Percentiles rank a stretch among this genome's conserved stretches.
phyloP scores from a whole-genome alignment of 2,888 invertebrate genomes.

The Lasioglossum figueresi region DNA sequence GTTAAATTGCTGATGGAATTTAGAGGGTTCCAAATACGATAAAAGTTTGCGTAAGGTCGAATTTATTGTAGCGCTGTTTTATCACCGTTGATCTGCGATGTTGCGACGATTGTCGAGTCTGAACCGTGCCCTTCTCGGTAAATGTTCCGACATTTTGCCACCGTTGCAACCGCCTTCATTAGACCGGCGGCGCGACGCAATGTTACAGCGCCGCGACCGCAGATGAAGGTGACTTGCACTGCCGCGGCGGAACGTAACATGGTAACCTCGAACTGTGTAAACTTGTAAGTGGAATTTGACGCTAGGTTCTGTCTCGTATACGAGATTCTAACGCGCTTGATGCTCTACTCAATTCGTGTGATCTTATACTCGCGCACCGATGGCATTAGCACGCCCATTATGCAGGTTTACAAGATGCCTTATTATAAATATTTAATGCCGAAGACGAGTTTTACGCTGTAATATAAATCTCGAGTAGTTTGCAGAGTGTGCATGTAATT shows the following conservation, averaged over 20 bases:
- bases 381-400: background rate
- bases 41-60: background rate
- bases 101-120: background rate
- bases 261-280: background rate
- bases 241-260: background rate
- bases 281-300: slow-evolving; percentile 7
- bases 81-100: background rate
- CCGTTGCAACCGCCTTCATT: background rate
- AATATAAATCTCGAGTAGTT: background rate
- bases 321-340: background rate
- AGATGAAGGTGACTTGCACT: background rate
- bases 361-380: background rate
- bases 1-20: background rate
- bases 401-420: background rate
- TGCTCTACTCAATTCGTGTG: background rate
- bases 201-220: background rate
- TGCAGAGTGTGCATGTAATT: background rate
- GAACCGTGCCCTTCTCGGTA: background rate
- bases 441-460: background rate
- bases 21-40: background rate
- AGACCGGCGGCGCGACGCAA: background rate
- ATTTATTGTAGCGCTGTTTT: background rate
- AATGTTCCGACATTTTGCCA: slow-evolving; percentile 10
- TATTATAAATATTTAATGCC: background rate
- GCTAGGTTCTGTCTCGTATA: background rate